phyloP scores from a whole-genome alignment of 2,888 invertebrate species.

The Eupeodes latifasciatus region DNA sequence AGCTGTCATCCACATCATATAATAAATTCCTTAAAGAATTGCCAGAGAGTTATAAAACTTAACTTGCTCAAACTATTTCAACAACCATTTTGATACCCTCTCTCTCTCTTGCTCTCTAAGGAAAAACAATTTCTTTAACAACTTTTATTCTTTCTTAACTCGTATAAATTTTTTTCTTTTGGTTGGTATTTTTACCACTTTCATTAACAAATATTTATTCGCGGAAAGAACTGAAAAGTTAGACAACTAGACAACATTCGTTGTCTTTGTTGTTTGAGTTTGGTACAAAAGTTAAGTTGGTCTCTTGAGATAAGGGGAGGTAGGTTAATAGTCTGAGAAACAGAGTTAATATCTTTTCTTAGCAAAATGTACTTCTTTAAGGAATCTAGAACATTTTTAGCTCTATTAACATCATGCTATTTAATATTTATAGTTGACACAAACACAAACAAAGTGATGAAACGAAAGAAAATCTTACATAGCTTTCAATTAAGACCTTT shows the following conservation, averaged over 20 bases:
- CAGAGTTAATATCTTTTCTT: neutral
- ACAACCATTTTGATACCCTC: neutral
- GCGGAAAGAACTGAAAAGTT: neutral
- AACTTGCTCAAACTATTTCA: constrained; percentile 1
- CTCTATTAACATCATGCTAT: too few species aligned
- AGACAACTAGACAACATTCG: neutral
- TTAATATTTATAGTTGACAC: too few species aligned
- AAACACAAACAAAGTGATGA: too few species aligned
- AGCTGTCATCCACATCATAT: constrained; percentile 53
- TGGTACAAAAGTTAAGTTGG: neutral
- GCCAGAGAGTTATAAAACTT: constrained; percentile 8
- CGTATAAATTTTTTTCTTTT: neutral
- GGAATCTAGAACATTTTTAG: too few species aligned
- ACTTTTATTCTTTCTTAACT: constrained; percentile 5
- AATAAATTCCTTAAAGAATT: constrained; percentile 33
- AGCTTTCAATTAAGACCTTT: too few species aligned
- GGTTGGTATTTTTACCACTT: neutral
- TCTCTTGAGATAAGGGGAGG: neutral
- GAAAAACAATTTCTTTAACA: constrained; percentile 3
- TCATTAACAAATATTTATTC: constrained; percentile 12
- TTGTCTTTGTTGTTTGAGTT: neutral
- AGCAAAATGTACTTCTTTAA: too few species aligned
- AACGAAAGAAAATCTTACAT: too few species aligned
- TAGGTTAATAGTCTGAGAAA: neutral
- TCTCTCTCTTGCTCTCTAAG: neutral